A percentile compares a stretch with the other conserved stretches of the same genome.
Evolutionary conservation across 1,140 invertebrate species (phyloP).

Genomic region (Formica exsecta): DNA sequence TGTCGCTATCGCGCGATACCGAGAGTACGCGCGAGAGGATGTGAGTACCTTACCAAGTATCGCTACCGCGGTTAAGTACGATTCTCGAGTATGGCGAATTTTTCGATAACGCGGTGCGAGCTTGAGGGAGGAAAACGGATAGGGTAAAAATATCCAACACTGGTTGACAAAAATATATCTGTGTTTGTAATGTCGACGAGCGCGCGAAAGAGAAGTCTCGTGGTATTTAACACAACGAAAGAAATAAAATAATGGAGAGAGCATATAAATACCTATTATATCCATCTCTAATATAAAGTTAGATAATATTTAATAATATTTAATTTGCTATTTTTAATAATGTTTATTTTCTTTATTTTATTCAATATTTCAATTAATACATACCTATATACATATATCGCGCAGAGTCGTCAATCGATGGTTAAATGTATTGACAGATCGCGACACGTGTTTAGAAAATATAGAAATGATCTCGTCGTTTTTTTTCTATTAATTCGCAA

Average conservation of each 20-base stretch:
- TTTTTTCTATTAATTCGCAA: no score
- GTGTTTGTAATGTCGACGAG: not conserved
- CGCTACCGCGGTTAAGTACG: not conserved
- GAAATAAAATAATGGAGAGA: not conserved
- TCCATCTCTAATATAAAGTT: no score
- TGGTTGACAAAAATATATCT: not conserved
- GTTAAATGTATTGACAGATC: no score
- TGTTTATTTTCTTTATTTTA: no score
- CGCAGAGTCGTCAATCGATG: no score
- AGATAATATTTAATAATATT: no score
- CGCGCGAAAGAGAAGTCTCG: not conserved
- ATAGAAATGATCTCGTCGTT: no score
- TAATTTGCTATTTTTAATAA: no score
- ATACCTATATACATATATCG: no score
- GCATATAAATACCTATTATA: no score
- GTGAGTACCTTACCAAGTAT: not conserved
- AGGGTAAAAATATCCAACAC: not conserved
- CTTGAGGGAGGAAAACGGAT: not conserved
- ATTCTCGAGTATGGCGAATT: constrained; percentile 4
- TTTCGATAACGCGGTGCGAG: not conserved
- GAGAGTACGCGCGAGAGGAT: not conserved
- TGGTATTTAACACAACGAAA: not conserved
- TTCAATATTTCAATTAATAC: no score
- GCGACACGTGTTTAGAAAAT: no score
- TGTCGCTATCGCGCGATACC: constrained; percentile 3